Evolutionary conservation across 2,113 vertebrate species (phyloP), one percentile per base, ranked within the genome.

Genomic region (Heloderma charlesbogerti): DNA sequence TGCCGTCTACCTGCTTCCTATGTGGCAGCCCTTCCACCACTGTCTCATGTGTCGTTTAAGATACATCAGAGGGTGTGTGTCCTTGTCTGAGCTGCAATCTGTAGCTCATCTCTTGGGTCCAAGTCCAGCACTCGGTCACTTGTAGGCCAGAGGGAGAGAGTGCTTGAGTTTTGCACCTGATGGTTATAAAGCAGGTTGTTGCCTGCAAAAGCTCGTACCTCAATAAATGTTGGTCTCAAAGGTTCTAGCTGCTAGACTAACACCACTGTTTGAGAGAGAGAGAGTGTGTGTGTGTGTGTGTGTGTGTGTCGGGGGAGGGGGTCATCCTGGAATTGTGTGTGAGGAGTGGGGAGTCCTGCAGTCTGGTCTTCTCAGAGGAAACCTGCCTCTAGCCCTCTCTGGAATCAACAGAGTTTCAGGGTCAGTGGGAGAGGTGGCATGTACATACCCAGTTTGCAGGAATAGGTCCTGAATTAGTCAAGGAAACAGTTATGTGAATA

Each of bases 381-480:
- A 13, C 18, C 18, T 9, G 40, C 34, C 2, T 5, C 43, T 12
- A 1, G 10, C 3, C 31, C 25, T 25, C 20, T 16, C 25, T 40
- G 43, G n/a, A 40, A 40, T 43, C 31, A 31, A 40, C 25, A 74
- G 69, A 22, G 13, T 67, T 66, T 27, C 12, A 22, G 1, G 5
- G 6, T 34, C 40, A 4, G 72, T 6, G 3, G 67, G 6, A 22
- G 34, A 27, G 29, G 34, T 4, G 60, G 0, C 9, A 1, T 5
- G 25, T 3, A 3, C 10, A 1, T 60, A 1, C 16, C 86, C 90
- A 78, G 45, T 94, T 57, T 0, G 51, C 91, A 93, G 93, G 87
- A 63, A 54, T 63, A 89, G 84, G 69, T 81, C 94, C 95, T 95
- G 90, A 93, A 83, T 92, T 63, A 92, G 18, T 84, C 90, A 89